A percentile compares a stretch with the other conserved stretches of the same genome.
Evolutionary conservation across 2,888 invertebrate genomes (phyloP).

Genomic region (Caenorhabditis sinica): DNA sequence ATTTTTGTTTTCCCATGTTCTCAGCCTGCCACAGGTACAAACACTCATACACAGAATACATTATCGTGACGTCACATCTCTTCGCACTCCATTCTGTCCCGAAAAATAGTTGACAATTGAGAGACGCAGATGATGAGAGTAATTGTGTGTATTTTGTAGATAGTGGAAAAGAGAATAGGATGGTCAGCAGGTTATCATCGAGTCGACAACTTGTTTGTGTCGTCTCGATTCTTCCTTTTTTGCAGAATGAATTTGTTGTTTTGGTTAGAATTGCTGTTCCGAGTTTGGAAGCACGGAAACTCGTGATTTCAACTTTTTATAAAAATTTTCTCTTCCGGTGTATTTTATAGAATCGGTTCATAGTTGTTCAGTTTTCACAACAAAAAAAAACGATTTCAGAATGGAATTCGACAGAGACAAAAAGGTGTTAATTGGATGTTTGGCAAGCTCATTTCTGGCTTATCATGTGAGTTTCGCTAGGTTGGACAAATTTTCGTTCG

Average conservation of each 20-base stretch:
- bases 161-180: background rate
- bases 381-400: background rate
- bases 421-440: constrained; percentile 62
- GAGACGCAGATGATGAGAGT: constrained; percentile 2
- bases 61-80: constrained; percentile 29
- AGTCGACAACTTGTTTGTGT: background rate
- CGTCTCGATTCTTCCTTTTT: background rate
- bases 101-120: background rate
- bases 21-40: background rate
- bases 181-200: constrained; percentile 4
- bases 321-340: too few relatives aligned
- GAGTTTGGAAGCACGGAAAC: too few relatives aligned
- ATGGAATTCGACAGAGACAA: constrained; percentile 56
- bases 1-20: background rate
- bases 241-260: background rate
- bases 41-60: constrained; percentile 14
- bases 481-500: background rate
- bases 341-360: background rate
- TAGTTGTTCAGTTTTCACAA: background rate
- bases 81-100: background rate
- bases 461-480: constrained; percentile 62
- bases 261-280: background rate
- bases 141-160: background rate
- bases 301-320: too few relatives aligned
- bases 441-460: constrained; percentile 66